Evolutionary conservation across 2,888 invertebrate species (phyloP).

Genomic region (Lepidonotus clava): DNA sequence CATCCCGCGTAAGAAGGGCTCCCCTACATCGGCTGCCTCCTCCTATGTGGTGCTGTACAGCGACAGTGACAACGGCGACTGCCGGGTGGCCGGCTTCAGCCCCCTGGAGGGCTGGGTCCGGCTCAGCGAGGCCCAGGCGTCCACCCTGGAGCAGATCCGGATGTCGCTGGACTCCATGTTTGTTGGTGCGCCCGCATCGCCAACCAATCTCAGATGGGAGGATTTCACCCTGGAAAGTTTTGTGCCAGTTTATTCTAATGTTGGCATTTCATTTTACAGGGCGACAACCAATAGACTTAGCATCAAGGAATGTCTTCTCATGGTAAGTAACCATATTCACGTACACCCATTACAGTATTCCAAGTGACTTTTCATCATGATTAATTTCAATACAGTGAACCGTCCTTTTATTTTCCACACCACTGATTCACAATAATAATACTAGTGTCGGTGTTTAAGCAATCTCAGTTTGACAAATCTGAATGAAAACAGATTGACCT

Average conservation of each 20-base stretch:
- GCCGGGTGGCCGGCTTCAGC: not conserved
- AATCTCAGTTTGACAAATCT: too few relatives aligned
- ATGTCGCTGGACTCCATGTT: constrained; percentile 38
- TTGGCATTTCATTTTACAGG: constrained; percentile 37
- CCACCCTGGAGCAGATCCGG: constrained; percentile 47
- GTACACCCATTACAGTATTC: not conserved
- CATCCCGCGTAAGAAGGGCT: constrained; percentile 29
- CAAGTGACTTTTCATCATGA: too few relatives aligned
- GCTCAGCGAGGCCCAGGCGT: constrained; percentile 1
- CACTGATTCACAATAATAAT: not conserved
- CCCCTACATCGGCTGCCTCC: constrained; percentile 4
- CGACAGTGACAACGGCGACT: not conserved
- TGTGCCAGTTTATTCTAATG: constrained; percentile 21
- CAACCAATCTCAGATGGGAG: constrained; percentile 24
- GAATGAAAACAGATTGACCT: too few relatives aligned
- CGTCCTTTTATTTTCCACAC: not conserved
- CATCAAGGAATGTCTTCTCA: constrained; percentile 39
- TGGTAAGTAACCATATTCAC: not conserved
- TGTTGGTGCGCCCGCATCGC: constrained; percentile 13
- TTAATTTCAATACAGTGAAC: not conserved
- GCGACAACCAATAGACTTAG: constrained; percentile 17
- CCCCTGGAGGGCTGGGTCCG: constrained; percentile 24
- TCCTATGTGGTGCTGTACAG: constrained; percentile 40
- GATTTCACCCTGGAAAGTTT: constrained; percentile 45
- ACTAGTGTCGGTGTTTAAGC: too few relatives aligned